These are phyloP conservation scores for Marmota flaviventris DNA, from an alignment of 2,113 vertebrate species.

Conservation along the genomic window DNA sequence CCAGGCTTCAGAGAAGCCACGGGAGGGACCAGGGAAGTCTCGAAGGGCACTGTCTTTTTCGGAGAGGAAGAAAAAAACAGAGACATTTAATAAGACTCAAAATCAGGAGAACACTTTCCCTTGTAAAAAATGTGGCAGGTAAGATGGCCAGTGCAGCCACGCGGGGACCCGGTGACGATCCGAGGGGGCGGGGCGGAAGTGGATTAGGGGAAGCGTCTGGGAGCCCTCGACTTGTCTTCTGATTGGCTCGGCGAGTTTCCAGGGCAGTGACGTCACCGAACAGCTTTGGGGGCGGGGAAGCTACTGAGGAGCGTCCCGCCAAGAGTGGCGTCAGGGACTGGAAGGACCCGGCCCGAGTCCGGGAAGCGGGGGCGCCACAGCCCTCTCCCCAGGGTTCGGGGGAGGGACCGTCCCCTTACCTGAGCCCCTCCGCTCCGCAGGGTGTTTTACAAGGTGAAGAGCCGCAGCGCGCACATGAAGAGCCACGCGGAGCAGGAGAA, in stretches of 20 bases:
- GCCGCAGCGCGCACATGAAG: conserved; percentile 99
- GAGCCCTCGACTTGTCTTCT: not conserved
- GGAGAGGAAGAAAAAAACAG: conserved; percentile 85
- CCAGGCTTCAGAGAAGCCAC: conserved; percentile 84
- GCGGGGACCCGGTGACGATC: not conserved
- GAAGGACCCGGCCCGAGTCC: too few relatives aligned
- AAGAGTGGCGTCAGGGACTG: too few relatives aligned
- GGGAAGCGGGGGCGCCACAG: too few relatives aligned
- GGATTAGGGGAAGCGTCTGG: not conserved
- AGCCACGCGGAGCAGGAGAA: conserved; percentile 99
- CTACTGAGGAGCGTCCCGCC: not conserved
- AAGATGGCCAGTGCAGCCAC: conserved; percentile 56
- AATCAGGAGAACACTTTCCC: conserved; percentile 96
- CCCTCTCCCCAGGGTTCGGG: too few relatives aligned
- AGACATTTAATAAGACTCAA: conserved; percentile 87
- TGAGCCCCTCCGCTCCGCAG: conserved; percentile 79
- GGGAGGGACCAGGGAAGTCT: conserved; percentile 86
- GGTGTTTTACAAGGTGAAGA: conserved; percentile 98
- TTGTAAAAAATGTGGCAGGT: conserved; percentile 99
- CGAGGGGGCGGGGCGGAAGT: rapidly evolving
- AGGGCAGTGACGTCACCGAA: conserved; percentile 46
- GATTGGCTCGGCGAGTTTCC: conserved; percentile 62
- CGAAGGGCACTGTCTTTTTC: conserved; percentile 85
- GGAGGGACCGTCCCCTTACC: not conserved
- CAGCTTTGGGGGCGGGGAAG: not conserved